These are phyloP conservation scores for Phania funesta DNA, from an alignment of 2,888 invertebrate species.

Conservation along the genomic window DNA sequence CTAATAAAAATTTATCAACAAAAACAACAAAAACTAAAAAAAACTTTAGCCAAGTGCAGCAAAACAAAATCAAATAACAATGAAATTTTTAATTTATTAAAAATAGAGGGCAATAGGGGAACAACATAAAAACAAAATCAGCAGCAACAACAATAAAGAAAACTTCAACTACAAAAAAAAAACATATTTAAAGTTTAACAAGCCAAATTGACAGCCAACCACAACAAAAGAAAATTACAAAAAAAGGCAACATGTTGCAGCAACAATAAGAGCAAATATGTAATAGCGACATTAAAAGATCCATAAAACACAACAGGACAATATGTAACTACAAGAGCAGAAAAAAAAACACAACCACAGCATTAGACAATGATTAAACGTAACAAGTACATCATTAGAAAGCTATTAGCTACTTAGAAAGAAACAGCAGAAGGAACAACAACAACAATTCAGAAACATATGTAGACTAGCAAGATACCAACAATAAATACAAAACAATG, in stretches of 20 bases:
- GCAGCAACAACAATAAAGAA: conserved; percentile 3
- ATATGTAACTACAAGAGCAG: conserved; percentile 58
- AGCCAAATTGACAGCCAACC: conserved; percentile 67
- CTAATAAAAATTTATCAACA: conserved; percentile 62
- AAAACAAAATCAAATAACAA: conserved; percentile 44
- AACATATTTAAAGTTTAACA: conserved; percentile 64
- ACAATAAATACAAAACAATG: conserved; percentile 48
- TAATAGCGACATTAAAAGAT: conserved; percentile 69
- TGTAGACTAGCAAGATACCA: conserved; percentile 38
- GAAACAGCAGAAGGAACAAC: conserved; percentile 18
- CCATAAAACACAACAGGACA: conserved; percentile 67
- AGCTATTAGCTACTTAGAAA: conserved; percentile 68
- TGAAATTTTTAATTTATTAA: conserved; percentile 67
- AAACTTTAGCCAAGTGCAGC: conserved; percentile 24
- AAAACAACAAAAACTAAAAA: conserved; percentile 43
- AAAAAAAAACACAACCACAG: conserved; percentile 22
- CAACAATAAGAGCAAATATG: conserved; percentile 70
- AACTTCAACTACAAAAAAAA: conserved; percentile 25
- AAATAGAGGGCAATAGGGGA: conserved; percentile 50
- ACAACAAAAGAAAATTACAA: conserved; percentile 61
- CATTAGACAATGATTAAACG: conserved; percentile 66
- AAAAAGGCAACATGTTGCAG: conserved; percentile 56
- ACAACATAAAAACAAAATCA: conserved; percentile 18
- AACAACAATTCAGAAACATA: conserved; percentile 43
- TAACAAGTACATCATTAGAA: conserved; percentile 68